Base-by-base conservation (phyloP, 2,797 vertebrate species). In the Triplophysa bombifrons region DNA sequence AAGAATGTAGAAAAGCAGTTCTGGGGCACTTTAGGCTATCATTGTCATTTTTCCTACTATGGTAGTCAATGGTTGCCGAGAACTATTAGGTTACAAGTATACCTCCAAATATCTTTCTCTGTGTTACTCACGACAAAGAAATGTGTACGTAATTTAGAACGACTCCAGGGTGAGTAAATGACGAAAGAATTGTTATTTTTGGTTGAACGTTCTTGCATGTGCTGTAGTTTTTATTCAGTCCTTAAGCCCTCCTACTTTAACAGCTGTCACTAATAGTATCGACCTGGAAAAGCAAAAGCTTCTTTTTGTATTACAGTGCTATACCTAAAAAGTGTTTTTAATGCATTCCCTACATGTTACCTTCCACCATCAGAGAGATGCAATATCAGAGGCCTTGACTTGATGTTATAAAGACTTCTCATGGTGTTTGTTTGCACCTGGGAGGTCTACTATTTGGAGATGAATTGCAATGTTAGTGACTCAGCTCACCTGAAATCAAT, bases 401-500 rank as follows among this genome's bases (percentile, higher is more conserved):
- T 75, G 56, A 78, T 53, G 77, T 78, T 69, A 63, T 65, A 77
- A 64, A 60, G 14, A 53, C 51, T 38, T 74, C 72, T 60, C 50
- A 19, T 51, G 44, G 46, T 82, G 65, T 74, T 77, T 73, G 73
- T 76, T 63, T 68, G 63, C 53, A 72, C 27, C 74, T 61, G 64
- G 78, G 80, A 81, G 72, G 78, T 77, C 46, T 50, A 68, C 80
- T 81, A 84, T 82, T 84, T 78, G 34, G 63, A 85, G 77, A 79
- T 79, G 60, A 80, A 85, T 84, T 82, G 80, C 82, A 72, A 82
- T 71, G 61, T 84, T 80, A 85, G 69, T 80, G 77, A 78, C 73
- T 84, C 72, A 78, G 75, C 80, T 84, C 67, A 74, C 71, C 74
- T 78, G 64, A 79, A 85, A 87, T 87, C 83, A 85, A 85, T 86